These are phyloP conservation scores for Patagioenas fasciata DNA, from an alignment of 2,113 vertebrate species.

Conservation along the genomic window DNA sequence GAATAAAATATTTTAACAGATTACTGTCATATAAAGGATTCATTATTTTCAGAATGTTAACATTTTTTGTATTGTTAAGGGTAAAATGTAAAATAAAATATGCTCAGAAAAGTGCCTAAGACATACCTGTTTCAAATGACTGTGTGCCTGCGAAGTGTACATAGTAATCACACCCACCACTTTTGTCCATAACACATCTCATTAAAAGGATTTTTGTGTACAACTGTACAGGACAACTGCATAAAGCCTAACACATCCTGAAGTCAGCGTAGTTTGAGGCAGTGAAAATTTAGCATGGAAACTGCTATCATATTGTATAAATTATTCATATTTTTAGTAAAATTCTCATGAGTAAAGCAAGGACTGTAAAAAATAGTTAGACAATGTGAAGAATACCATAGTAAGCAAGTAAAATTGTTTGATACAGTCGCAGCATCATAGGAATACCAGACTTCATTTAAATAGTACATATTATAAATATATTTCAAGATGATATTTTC, in stretches of 20 bases:
- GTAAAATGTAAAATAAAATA: not conserved
- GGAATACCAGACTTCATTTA: not conserved
- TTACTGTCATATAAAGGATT: not conserved
- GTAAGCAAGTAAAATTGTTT: not conserved
- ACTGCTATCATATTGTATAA: not conserved
- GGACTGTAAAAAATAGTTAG: not conserved
- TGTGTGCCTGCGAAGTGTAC: not conserved
- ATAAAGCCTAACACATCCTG: not conserved
- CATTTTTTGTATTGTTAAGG: not conserved
- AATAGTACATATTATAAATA: not conserved
- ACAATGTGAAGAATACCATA: not conserved
- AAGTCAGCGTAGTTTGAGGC: not conserved
- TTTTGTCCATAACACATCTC: not conserved
- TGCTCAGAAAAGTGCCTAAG: not conserved
- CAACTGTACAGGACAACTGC: not conserved
- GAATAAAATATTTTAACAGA: not conserved
- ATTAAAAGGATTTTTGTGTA: not conserved
- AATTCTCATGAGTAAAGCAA: not conserved
- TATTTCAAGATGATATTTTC: not conserved
- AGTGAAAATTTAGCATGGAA: conserved; percentile 7
- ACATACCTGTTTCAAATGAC: not conserved
- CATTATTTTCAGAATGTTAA: not conserved
- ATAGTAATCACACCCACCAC: not conserved
- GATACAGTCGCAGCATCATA: not conserved
- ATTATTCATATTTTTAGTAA: conserved; percentile 30